Evolutionary conservation across 2,113 vertebrate genomes (phyloP), one percentile per base, ranked within the genome.

Genomic region (Oceanodroma tethys): DNA sequence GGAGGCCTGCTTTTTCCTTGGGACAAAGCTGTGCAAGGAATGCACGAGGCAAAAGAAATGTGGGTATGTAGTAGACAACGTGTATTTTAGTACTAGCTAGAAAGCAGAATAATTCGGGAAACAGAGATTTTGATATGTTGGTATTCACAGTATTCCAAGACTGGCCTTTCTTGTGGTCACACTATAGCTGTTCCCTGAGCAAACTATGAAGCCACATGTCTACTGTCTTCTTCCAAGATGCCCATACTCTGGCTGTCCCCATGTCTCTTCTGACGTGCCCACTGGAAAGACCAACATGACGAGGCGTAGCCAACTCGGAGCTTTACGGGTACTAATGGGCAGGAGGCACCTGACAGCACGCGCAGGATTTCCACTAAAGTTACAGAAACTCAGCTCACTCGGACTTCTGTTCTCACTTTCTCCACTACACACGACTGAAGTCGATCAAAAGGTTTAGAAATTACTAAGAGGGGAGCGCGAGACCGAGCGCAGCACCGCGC

Each of bases 241-340:
- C 16, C 59, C 66, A 23, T 1, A 8, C 5, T 43, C 50, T 13
- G 36, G 40, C 81, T 59, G 66, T 32, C 34, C 74, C 75, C 86
- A 40, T 0, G 8, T 11, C 63, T n/a, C 70, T 45, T 34, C 65
- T 6, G 55, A 36, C 4, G 1, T 1, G 40, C 27, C 10, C 52
- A 7, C 1, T 13, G 36, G 38, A 30, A 86, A 66, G 16, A 25
- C 13, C 48, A 81, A 48, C 5, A 19, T 1, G 2, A 40, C 0
- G 1, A 47, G 43, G 14, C 1, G 10, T 3, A 81, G 81, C 19
- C 88, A 58, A 7, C 48, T 34, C 66, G 2, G 48, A 86, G 53
- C 53, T 47, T 5, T 36, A 15, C 2, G 0, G 36, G 4, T 10
- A 32, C 47, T 2, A 4, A 30, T 0, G 10, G n/a, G n/a, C 62